Percentiles rank a stretch among this genome's conserved stretches.
These are phyloP conservation scores for Sebastes flavidus DNA, from an alignment of 2,797 vertebrate genomes.

Conservation along the genomic window DNA sequence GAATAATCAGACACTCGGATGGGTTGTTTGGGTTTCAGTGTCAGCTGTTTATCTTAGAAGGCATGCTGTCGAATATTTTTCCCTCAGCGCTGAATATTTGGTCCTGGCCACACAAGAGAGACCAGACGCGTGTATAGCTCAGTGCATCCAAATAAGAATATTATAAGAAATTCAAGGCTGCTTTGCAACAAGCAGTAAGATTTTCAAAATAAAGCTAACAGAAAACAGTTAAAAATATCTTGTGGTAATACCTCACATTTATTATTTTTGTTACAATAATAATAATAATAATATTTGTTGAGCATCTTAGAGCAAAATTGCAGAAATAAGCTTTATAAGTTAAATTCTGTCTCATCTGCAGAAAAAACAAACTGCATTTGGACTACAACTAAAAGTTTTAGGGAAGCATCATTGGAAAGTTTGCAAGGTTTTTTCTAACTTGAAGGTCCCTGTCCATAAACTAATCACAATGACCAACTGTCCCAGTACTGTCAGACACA, in stretches of 20 bases:
- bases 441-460: slow-evolving; percentile 55
- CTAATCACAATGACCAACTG: slow-evolving; percentile 63
- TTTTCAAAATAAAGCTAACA: neutral
- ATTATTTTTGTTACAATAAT: neutral
- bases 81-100: slow-evolving; percentile 19
- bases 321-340: neutral
- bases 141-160: neutral
- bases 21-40: slow-evolving; percentile 39
- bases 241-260: neutral
- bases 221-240: neutral
- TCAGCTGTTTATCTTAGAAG: slow-evolving; percentile 52
- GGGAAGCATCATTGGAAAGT: neutral
- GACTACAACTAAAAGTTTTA: neutral
- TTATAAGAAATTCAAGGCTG: neutral
- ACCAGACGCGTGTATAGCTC: neutral
- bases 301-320: neutral
- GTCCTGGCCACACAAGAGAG: neutral
- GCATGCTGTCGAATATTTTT: slow-evolving; percentile 30
- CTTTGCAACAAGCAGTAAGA: neutral
- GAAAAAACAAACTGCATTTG: neutral
- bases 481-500: slow-evolving; percentile 59
- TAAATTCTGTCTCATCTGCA: neutral
- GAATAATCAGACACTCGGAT: slow-evolving; percentile 27
- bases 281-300: neutral
- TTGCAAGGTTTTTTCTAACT: slow-evolving; percentile 8